Percentiles rank a stretch among this genome's conserved stretches.
Conservation (phyloP, 1,140 invertebrate species). For the Orchesella cincta region DNA sequence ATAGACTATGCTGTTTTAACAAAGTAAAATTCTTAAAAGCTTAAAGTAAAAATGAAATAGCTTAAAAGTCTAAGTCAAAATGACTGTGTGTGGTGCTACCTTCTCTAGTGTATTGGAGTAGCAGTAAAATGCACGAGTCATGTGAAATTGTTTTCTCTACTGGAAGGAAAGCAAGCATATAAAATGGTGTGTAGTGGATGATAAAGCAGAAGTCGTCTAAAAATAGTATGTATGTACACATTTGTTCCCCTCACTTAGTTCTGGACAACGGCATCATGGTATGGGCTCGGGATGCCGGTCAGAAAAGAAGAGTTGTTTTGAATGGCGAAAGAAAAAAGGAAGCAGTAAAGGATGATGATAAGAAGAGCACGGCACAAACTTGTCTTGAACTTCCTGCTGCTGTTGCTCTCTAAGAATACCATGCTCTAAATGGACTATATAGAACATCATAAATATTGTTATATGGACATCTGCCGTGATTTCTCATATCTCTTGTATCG, state of each 20-base stretch:
- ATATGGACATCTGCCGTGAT: slow-evolving; percentile 4
- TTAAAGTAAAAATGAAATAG: too few species aligned
- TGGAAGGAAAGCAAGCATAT: too few species aligned
- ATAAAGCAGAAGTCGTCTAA: too few species aligned
- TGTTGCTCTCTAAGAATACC: not conserved
- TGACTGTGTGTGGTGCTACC: too few species aligned
- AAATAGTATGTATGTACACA: not conserved
- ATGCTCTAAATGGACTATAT: not conserved
- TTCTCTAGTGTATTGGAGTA: too few species aligned
- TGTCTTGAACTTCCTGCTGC: slow-evolving; percentile 9
- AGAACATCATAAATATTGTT: slow-evolving; percentile 26
- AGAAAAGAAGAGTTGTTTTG: not conserved
- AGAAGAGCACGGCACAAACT: slow-evolving; percentile 16
- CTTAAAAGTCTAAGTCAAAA: too few species aligned
- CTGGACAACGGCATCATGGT: not conserved
- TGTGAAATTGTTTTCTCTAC: not conserved
- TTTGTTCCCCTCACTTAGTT: not conserved
- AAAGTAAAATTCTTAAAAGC: too few species aligned
- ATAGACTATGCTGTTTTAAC: too few species aligned
- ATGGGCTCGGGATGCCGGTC: slow-evolving; percentile 1
- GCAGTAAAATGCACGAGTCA: slow-evolving; percentile 21
- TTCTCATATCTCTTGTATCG: not conserved
- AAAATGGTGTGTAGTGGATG: too few species aligned
- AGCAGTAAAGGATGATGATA: slow-evolving; percentile 9
- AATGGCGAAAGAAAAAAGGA: not conserved